Percentiles rank a stretch among this genome's conserved stretches.
phyloP scores from a whole-genome alignment of 2,113 vertebrate genomes.

The Setophaga petechia region DNA sequence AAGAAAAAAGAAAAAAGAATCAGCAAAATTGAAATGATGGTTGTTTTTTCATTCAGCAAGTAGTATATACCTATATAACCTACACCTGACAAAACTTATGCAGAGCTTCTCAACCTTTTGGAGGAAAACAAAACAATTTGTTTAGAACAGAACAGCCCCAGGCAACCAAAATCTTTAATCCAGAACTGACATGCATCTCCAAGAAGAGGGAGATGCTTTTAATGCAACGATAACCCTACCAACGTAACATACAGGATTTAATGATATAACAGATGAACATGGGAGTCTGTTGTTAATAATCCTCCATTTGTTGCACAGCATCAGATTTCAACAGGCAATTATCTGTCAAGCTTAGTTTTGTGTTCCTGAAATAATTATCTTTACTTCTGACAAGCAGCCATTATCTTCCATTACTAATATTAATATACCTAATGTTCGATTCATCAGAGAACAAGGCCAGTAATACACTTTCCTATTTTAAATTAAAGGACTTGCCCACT shows the following conservation, averaged over 20 bases:
- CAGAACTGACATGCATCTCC: neutral
- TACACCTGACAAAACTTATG: neutral
- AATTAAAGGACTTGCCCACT: conserved; percentile 9
- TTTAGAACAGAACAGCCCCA: neutral
- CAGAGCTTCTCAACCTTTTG: neutral
- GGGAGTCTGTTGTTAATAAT: conserved; percentile 45
- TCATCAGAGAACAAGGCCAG: neutral
- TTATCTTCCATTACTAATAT: conserved; percentile 31
- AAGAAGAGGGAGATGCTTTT: conserved; percentile 10
- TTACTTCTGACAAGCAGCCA: conserved; percentile 32
- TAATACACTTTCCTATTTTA: neutral
- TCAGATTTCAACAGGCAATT: conserved; percentile 70
- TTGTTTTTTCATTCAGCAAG: neutral
- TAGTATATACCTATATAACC: neutral
- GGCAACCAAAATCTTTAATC: neutral
- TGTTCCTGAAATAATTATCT: conserved; percentile 35
- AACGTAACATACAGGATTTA: conserved; percentile 8
- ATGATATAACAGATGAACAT: conserved; percentile 6
- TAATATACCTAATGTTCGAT: neutral
- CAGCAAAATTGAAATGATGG: neutral
- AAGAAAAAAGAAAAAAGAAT: neutral
- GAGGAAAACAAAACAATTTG: neutral
- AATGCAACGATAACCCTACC: neutral
- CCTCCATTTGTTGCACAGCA: conserved; percentile 37
- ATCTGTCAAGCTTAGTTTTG: conserved; percentile 31